Evolutionary conservation across 2,113 vertebrate species (phyloP), one percentile per base, ranked within the genome.

Genomic region (Cyanistes caeruleus): DNA sequence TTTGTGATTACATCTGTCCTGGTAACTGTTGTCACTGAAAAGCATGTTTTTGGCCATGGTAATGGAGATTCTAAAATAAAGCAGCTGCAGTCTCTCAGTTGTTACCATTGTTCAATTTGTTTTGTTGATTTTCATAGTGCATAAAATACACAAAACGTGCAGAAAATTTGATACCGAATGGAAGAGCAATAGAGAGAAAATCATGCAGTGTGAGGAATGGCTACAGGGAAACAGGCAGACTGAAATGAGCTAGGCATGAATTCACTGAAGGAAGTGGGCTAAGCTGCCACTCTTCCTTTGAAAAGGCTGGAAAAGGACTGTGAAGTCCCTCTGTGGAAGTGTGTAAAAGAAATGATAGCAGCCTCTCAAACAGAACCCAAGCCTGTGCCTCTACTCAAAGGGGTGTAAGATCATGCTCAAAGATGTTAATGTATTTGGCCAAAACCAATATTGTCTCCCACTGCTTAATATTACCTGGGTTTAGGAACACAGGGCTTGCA

Each of bases 71-170:
- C 94, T 95, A 88, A 96, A 94, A 77, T 74, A 59, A 95, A 93
- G 84, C 67, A 94, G 28, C 72, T 93, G 67, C 59, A 74, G n/a
- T 25, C 5, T 59, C 56, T 94, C 79, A n/a, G 59, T 88, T 85
- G 82, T 84, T 95, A 83, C 80, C 24, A 60, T 93, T 90, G 64
- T 88, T 90, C 48, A 75, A 84, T 67, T 59, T 83, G 37, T 73
- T 94, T 69, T 96, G 88, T 63, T 94, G 84, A 94, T 94, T 96
- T 93, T 90, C 75, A 86, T 95, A 88, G 64, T 70, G 70, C 67
- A 91, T 74, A 94, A 90, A 94, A 90, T 93, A 79, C 39, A 81
- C 55, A 72, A 90, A 96, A 55, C 8, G 2, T 73, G 59, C 41
- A 83, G 91, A 82, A 95, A 89, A 87, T 80, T 22, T 4, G 1